Conservation (phyloP, 2,888 invertebrate genomes). For the Choreutis nemorana region DNA sequence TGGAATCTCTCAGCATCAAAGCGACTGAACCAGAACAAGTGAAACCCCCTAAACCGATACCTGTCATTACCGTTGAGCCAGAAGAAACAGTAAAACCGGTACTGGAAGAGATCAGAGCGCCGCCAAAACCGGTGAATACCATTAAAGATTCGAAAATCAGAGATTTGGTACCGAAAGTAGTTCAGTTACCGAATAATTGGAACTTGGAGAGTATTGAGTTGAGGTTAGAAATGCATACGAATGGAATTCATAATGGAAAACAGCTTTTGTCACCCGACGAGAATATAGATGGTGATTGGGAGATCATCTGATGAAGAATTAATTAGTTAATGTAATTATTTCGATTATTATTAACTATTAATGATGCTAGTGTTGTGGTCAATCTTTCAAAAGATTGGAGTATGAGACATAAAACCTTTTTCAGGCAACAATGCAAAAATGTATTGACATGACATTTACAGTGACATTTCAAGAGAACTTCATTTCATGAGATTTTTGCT, state of each 20-base stretch:
- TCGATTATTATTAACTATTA: no score
- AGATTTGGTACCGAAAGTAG: slow-evolving; percentile 52
- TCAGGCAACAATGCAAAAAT: no score
- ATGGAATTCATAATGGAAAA: slow-evolving; percentile 24
- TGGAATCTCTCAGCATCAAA: slow-evolving; percentile 58
- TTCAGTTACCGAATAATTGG: slow-evolving; percentile 67
- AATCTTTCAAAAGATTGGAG: no score
- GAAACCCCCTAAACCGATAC: slow-evolving; percentile 8
- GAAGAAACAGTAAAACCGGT: slow-evolving; percentile 6
- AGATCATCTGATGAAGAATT: slow-evolving; percentile 49
- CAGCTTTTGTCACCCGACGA: slow-evolving; percentile 42
- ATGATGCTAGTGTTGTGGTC: no score
- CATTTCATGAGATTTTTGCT: no score
- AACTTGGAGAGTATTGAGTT: slow-evolving; percentile 60
- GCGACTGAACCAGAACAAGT: slow-evolving; percentile 10
- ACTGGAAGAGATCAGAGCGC: slow-evolving; percentile 8
- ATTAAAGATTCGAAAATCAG: slow-evolving; percentile 15
- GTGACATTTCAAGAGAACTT: no score
- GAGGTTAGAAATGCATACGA: slow-evolving; percentile 32
- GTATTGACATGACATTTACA: no score
- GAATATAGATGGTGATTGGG: slow-evolving; percentile 50
- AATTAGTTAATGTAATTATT: no score
- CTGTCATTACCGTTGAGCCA: slow-evolving; percentile 5
- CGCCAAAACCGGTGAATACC: slow-evolving; percentile 10
- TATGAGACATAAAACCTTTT: no score